phyloP scores from a whole-genome alignment of 2,113 vertebrate species.

The Tupaia tana region DNA sequence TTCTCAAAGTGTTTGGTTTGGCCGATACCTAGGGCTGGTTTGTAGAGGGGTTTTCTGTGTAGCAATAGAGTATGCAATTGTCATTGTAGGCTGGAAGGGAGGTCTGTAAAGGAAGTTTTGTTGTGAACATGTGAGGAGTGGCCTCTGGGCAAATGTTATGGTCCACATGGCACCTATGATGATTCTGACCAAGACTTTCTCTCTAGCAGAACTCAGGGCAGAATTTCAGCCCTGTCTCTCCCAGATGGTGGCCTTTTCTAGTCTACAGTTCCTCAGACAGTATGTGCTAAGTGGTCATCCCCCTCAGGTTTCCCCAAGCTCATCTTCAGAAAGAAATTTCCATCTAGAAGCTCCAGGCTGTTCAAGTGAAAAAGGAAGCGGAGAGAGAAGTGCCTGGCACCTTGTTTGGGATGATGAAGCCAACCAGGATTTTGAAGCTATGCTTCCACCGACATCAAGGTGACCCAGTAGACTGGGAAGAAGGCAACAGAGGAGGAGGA shows the following conservation, averaged over 20 bases:
- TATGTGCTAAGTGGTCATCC: constrained; percentile 10
- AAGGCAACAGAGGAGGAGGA: not conserved
- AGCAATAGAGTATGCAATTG: not conserved
- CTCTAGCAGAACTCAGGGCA: constrained; percentile 33
- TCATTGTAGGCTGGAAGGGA: not conserved
- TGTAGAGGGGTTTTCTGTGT: not conserved
- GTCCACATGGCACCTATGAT: not conserved
- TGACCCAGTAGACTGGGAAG: not conserved
- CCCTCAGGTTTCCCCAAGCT: not conserved
- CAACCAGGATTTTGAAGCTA: not conserved
- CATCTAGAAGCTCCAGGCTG: not conserved
- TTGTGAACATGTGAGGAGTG: not conserved
- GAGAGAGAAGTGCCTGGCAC: not conserved
- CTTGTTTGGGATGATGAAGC: not conserved
- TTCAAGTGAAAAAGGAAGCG: not conserved
- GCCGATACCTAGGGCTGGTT: not conserved
- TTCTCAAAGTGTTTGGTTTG: not conserved
- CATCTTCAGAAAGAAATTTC: not conserved
- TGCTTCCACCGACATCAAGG: not conserved
- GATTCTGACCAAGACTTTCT: constrained; percentile 16
- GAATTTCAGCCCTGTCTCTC: not conserved
- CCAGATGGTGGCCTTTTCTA: constrained; percentile 20
- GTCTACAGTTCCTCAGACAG: not conserved
- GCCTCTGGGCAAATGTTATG: not conserved
- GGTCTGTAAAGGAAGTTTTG: not conserved